Base-by-base conservation (phyloP, 2,797 vertebrate genomes). In the Rachycentron canadum region DNA sequence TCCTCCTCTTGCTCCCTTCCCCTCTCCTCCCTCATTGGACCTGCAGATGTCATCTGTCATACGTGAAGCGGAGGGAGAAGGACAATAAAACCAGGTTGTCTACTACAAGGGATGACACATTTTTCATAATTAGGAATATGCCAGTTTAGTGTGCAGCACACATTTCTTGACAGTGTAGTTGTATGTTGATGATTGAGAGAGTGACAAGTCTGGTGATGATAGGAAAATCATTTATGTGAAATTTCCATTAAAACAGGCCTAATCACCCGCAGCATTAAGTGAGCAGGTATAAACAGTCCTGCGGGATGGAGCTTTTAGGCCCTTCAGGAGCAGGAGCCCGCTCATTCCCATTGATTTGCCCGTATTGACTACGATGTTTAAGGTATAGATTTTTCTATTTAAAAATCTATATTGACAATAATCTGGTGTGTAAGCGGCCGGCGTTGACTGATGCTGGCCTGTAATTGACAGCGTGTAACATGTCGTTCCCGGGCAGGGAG, bases 301-400 rank as follows among this genome's bases (percentile, higher is more conserved):
- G 73, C 49, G 40, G 87, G 88, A 78, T 56, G 76, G 26, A 59
- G 76, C 63, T 79, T 38, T 72, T 72, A 52, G 78, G 83, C 81
- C 84, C 80, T 66, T 66, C 84, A 85, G 88, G 71, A 84, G 87
- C 81, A 67, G 49, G 73, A 78, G 76, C 88, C 81, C 55, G 66
- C 87, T 93, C 87, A 80, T 85, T 91, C 91, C 89, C 89, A 95
- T 95, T 87, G 94, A 95, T 95, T 93, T 79, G 76, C 80, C 85
- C 74, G 77, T 93, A 95, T 96, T 88, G 95, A 95, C 90, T 92
- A 89, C 66, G 81, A 94, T 95, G 94, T 95, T 96, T 95, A 95
- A 92, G 85, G 85, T 95, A 95, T 95, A 89, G 95, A 96, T 95
- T 95, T 96, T 96, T 95, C 95, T 95, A 95, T 95, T 95, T 95